Conservation (phyloP, 2,888 invertebrate species). For the Dorcus parallelipipedus region DNA sequence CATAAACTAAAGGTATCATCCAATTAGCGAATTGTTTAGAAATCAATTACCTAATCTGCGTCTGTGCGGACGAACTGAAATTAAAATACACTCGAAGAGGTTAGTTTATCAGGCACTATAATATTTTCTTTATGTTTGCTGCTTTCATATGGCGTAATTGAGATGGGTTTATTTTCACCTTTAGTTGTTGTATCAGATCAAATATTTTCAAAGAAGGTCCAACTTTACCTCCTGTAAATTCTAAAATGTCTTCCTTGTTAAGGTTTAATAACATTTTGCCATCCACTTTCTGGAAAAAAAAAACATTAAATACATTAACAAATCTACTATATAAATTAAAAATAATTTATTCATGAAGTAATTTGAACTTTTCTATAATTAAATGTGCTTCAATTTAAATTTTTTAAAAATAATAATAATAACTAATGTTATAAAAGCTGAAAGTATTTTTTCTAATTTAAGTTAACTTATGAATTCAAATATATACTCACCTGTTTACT, state of each 20-base stretch:
- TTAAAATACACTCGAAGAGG: background rate
- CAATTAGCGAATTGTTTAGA: no score
- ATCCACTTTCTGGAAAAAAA: conserved; percentile 64
- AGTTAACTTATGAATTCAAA: no score
- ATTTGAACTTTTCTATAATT: no score
- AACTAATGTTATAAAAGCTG: background rate
- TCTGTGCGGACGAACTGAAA: no score
- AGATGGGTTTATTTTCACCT: conserved; percentile 77
- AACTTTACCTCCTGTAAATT: conserved; percentile 87
- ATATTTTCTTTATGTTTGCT: conserved; percentile 62
- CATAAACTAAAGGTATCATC: no score
- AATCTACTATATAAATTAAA: background rate
- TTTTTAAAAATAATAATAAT: background rate
- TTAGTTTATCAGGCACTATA: conserved; percentile 53
- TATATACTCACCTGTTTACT: conserved; percentile 48
- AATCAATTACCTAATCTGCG: no score
- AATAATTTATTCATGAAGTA: background rate
- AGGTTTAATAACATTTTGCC: conserved; percentile 77
- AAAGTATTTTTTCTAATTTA: no score
- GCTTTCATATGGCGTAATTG: conserved; percentile 63
- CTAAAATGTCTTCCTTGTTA: conserved; percentile 87
- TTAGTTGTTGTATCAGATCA: conserved; percentile 88
- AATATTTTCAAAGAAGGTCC: conserved; percentile 92
- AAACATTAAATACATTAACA: conserved; percentile 6
- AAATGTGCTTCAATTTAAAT: no score